These are phyloP conservation scores for Anticlea derivata DNA, from an alignment of 2,888 invertebrate species.

Conservation along the genomic window DNA sequence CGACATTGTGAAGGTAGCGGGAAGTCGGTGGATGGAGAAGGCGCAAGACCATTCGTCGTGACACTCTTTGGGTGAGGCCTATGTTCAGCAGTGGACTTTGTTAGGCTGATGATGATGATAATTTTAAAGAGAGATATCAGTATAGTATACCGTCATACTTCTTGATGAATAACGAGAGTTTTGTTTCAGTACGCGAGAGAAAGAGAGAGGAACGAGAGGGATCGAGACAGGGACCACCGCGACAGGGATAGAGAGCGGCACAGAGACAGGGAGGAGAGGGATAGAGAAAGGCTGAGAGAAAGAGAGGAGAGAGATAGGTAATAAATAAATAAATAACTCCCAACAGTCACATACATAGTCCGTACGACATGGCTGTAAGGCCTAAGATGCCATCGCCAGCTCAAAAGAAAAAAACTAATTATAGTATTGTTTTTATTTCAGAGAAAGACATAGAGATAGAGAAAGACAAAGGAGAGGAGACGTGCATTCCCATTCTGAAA, in stretches of 20 bases:
- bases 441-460: constrained; percentile 79
- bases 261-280: constrained; percentile 83
- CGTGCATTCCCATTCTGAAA: constrained; percentile 81
- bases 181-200: constrained; percentile 81
- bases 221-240: constrained; percentile 83
- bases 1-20: too few species aligned
- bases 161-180: background rate
- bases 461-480: constrained; percentile 74
- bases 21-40: too few species aligned
- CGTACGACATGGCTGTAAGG: too few species aligned
- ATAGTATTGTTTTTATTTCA: constrained; percentile 42
- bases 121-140: background rate
- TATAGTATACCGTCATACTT: too few species aligned
- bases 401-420: constrained; percentile 6
- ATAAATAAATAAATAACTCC: too few species aligned
- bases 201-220: constrained; percentile 78
- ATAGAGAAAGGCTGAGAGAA: constrained; percentile 84
- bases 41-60: too few species aligned
- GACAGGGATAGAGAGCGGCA: constrained; percentile 84
- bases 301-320: constrained; percentile 79
- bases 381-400: too few species aligned
- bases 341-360: too few species aligned
- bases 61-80: too few species aligned
- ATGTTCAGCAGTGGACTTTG: too few species aligned
- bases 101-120: too few species aligned